phyloP scores from a whole-genome alignment of 2,888 invertebrate genomes.

The Acholoe squamosa region DNA sequence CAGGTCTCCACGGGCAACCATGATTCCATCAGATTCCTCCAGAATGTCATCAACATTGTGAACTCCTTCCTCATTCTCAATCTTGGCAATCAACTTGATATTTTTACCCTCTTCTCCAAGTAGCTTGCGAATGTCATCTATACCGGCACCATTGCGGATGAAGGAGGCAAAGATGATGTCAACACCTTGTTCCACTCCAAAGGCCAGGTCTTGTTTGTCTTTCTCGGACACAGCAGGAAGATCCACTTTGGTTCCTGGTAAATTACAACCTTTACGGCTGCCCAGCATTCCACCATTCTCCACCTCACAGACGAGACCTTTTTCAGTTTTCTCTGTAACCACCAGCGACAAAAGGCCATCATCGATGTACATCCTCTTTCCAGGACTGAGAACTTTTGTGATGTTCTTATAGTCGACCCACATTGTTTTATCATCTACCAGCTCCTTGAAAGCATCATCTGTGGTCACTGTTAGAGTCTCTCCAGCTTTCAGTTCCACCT shows the following conservation, averaged over 20 bases:
- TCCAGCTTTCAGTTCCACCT: constrained; percentile 94
- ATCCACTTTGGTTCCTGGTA: constrained; percentile 97
- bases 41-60: constrained; percentile 93
- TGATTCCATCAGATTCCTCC: constrained; percentile 95
- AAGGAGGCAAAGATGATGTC: constrained; percentile 99
- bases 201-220: constrained; percentile 94
- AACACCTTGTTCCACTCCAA: constrained; percentile 94
- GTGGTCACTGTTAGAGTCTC: constrained; percentile 92
- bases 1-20: constrained; percentile 98
- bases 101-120: constrained; percentile 91
- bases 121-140: constrained; percentile 93
- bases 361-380: constrained; percentile 95
- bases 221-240: constrained; percentile 98
- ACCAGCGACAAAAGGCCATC: constrained; percentile 97
- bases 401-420: constrained; percentile 98
- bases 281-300: constrained; percentile 98
- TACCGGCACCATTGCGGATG: constrained; percentile 95
- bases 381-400: constrained; percentile 90
- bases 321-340: constrained; percentile 88
- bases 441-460: constrained; percentile 90
- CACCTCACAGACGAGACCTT: constrained; percentile 90
- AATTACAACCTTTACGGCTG: constrained; percentile 97
- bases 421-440: constrained; percentile 89
- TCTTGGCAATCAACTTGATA: constrained; percentile 98
- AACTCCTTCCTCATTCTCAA: constrained; percentile 98